Evolutionary conservation across 2,888 invertebrate genomes (phyloP), one percentile per base, ranked within the genome.

Genomic region (Ormyrus rosae): DNA sequence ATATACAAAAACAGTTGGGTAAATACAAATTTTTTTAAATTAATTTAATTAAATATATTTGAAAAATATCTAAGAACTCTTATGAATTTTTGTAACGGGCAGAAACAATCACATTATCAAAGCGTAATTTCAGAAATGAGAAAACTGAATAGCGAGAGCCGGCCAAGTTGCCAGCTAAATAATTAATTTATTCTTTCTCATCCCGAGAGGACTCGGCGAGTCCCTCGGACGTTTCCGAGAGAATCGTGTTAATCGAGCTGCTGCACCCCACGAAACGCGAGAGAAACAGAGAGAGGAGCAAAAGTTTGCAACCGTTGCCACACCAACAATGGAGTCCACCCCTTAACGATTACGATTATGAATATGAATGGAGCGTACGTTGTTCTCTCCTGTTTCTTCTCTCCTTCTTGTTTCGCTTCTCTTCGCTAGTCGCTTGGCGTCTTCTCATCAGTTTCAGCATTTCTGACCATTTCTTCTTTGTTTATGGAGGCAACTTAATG

Each of bases 271-370:
- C 55, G 55, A 69, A 69, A 65, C 45, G 10, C 45, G 61, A 68
- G 63, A 48, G 76, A 53, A 55, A 19, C 46, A 68, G 68, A 34
- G 61, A 71, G 46, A 50, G 70, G 61, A 78, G 78, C 72, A 63
- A 82, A 81, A 82, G 81, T 82, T 81, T 74, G 81, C 81, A 70
- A 78, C 81, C 73, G 75, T 78, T 71, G 67, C 78, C 65, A 2
- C 67, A 76, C 83, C 83, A 84, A 85, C 84, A 82, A 82, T 74
- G 79, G 72, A 78, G 73, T 76, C 79, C 80, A 81, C 81, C 75
- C 75, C 76, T 81, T 83, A 81, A 84, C 84, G 84, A 84, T 84
- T 83, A 83, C 83, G 82, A 81, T 84, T 85, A 84, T 82, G 81
- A 83, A 84, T 85, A 84, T 82, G 79, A 83, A 84, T 83, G 75